Base-by-base conservation (phyloP, 2,113 vertebrate species). In the Nannospalax galili region DNA sequence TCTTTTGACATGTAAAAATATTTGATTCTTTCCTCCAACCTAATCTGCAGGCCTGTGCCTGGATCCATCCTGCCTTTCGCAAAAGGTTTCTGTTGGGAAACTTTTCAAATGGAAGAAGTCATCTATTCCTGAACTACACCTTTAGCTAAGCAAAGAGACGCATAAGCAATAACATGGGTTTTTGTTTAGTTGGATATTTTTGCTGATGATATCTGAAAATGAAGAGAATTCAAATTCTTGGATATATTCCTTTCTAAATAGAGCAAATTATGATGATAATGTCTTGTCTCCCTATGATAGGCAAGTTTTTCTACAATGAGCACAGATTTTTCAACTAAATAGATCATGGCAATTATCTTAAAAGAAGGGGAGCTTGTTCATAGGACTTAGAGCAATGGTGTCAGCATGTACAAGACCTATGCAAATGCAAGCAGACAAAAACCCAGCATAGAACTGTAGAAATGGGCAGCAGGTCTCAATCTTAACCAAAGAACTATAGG, bases 121-220 rank as follows among this genome's bases (percentile, higher is more conserved):
- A 84, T 70, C 64, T 37, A 58, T 58, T 5, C 35, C 14, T 60
- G 75, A 89, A 67, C 32, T 93, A 10, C 26, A 93, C 8, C 6
- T 42, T 91, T 42, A 84, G 58, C 56, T 67, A 93, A 72, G 62
- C 30, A 95, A 80, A 67, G 7, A 72, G 52, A 84, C 14, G 16
- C 16, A 26, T 75, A 78, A 67, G 26, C 14, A 88, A 78, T 67
- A 20, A 74, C 28, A 75, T 9, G 5, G 2, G 67, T 73, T 84
- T 93, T 86, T 35, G 12, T 24, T 70, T 88, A 87, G 80, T 64
- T 91, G 70, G 74, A 92, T 67, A 92, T 89, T 58, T 64, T n/a
- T n/a, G 20, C 28, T 92, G 45, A 35, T 92, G 15, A 45, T 84
- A 56, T 75, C n/a, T 90, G 48, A 22, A 90, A 86, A 81, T 15